phyloP scores from a whole-genome alignment of 2,113 vertebrate genomes.

The Zapornia atra region DNA sequence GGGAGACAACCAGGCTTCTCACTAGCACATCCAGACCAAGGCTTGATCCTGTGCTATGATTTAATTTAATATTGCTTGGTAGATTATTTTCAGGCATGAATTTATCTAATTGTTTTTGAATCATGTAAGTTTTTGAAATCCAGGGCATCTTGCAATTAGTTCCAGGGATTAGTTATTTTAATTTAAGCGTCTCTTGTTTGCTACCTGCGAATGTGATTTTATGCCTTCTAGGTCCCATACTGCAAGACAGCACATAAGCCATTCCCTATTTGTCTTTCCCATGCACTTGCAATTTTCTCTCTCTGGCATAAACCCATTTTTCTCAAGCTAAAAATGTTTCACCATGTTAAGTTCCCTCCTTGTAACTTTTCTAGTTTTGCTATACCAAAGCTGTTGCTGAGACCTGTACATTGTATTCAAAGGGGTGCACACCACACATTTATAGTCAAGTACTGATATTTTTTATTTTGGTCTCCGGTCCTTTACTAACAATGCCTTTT shows the following conservation, averaged over 20 bases:
- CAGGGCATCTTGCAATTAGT: background rate
- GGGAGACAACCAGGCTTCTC: background rate
- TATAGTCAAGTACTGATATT: background rate
- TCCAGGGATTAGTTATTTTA: background rate
- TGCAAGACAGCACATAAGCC: background rate
- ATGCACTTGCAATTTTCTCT: background rate
- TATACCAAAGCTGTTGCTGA: background rate
- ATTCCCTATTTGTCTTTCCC: background rate
- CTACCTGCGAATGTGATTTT: background rate
- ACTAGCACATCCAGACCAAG: background rate
- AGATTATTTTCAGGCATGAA: background rate
- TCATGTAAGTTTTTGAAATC: background rate
- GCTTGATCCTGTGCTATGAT: background rate
- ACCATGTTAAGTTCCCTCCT: background rate
- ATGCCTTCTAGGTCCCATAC: background rate
- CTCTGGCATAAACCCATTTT: background rate
- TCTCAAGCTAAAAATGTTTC: background rate
- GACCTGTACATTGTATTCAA: background rate
- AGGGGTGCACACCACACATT: background rate
- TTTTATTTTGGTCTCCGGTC: background rate
- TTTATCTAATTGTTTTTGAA: conserved; percentile 26
- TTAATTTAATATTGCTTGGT: background rate
- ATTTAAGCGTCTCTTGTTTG: background rate
- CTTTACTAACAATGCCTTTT: background rate
- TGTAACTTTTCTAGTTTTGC: background rate